Evolutionary conservation across 2,888 invertebrate species (phyloP).

Genomic region (Anthophora plumipes): DNA sequence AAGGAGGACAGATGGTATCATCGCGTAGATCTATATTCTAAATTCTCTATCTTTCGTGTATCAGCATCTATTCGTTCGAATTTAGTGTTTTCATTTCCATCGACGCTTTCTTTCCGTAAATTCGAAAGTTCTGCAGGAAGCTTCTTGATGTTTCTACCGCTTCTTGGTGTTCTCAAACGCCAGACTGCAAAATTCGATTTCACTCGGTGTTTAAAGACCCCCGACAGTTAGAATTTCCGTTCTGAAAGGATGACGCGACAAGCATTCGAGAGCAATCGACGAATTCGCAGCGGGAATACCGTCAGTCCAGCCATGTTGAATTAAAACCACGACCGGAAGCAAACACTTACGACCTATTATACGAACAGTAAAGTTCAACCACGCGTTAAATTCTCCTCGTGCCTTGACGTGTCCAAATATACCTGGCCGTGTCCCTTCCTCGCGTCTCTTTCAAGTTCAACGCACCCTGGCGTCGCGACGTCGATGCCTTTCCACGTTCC

Average conservation of each 20-base stretch:
- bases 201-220: too few relatives aligned
- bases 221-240: conserved; percentile 37
- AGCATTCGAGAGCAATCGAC: conserved; percentile 19
- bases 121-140: too few relatives aligned
- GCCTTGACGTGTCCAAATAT: conserved; percentile 67
- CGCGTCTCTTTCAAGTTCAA: conserved; percentile 67
- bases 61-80: not conserved
- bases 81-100: not conserved
- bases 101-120: too few relatives aligned
- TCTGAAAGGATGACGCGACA: conserved; percentile 17
- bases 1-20: conserved; percentile 8
- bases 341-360: conserved; percentile 72
- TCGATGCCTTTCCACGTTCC: conserved; percentile 49
- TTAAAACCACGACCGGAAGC: conserved; percentile 76
- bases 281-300: conserved; percentile 44
- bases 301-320: conserved; percentile 61
- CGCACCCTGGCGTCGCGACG: conserved; percentile 54
- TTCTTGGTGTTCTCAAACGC: too few relatives aligned
- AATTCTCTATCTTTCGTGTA: not conserved
- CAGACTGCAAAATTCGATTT: not conserved
- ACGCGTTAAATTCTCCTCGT: conserved; percentile 74
- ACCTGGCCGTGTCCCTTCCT: conserved; percentile 41
- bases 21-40: conserved; percentile 4
- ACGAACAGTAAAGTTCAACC: conserved; percentile 70
- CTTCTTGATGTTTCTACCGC: too few relatives aligned